Evolutionary conservation across 1,140 invertebrate genomes (phyloP), one percentile per base, ranked within the genome.

Genomic region (Atopsyche davidsoni): DNA sequence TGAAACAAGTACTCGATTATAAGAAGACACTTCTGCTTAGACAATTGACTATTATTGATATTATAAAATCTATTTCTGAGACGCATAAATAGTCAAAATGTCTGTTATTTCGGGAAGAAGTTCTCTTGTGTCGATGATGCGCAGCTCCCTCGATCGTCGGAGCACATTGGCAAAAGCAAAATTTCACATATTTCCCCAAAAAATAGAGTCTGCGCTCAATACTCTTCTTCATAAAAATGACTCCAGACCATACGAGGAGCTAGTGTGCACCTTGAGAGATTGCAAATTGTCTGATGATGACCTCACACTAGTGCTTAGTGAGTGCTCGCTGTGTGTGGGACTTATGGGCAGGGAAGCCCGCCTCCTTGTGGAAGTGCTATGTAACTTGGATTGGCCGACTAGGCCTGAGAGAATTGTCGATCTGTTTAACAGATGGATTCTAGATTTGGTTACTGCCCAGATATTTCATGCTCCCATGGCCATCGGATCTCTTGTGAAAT

Each of bases 21-120:
- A 74, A 74, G 36, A 74, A 71, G 32, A 60, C 69, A 6, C 66
- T 70, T 55, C 44, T 73, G 18, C 62, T 74, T 3, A 62, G 69
- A 25, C 65, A 72, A 36, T 70, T 70, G 1, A 69, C 72, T 50
- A 64, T 74, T 51, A 54, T 70, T 18, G 60, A 64, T 4, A 65
- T 68, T 51, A 50, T 74, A 16, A 70, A 72, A 42, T 60, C 65
- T 13, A 59, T 74, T 18, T 64, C 70, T 2, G 58, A 65, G n/a
- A n/a, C 55, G 65, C 18, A 73, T 68, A 59, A 67, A 60, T 57
- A 63, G 67, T 70, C 68, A 68, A 64, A 44, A 60, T 72, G 14
- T 55, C 65, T 44, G 55, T 67, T n/a, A 62, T 64, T 28, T 72
- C 70, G 14, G 38, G 41, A 10, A 32, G 48, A 14, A 44, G 11